Evolutionary conservation across 1,140 invertebrate genomes (phyloP).

Genomic region (Melipona quadrifasciata): DNA sequence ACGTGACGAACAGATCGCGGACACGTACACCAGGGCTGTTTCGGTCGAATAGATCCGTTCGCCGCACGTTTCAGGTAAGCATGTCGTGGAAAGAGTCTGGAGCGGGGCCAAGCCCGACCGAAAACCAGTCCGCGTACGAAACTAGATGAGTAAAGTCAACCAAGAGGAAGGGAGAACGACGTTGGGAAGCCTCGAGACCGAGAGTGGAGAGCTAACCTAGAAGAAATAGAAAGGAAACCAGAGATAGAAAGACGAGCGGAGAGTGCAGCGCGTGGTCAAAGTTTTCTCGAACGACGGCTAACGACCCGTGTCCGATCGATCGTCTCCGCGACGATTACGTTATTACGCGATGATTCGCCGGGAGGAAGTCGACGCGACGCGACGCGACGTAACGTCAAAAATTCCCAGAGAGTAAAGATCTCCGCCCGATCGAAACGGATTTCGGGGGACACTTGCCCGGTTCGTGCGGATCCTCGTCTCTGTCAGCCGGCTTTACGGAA

Average conservation of each 20-base stretch:
- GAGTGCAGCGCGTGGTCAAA: background rate
- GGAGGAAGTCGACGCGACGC: background rate
- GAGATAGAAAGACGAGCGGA: background rate
- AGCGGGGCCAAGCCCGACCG: background rate
- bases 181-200: background rate
- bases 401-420: background rate
- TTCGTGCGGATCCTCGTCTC: background rate
- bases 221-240: background rate
- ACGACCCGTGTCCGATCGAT: constrained; percentile 31
- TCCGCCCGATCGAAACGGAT: constrained; percentile 14
- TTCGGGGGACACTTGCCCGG: background rate
- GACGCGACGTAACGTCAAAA: background rate
- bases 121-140: constrained; percentile 32
- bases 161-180: constrained; percentile 22
- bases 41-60: constrained; percentile 43
- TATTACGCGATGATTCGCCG: constrained; percentile 2
- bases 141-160: constrained; percentile 10
- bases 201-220: background rate
- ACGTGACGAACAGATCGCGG: constrained; percentile 9
- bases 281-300: constrained; percentile 8
- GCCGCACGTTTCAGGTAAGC: constrained; percentile 23
- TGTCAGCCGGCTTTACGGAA: constrained; percentile 22
- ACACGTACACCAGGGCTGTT: constrained; percentile 17
- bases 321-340: background rate
- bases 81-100: constrained; percentile 5